Evolutionary conservation across 1,140 invertebrate species (phyloP).

Genomic region (Lucilia cuprina): DNA sequence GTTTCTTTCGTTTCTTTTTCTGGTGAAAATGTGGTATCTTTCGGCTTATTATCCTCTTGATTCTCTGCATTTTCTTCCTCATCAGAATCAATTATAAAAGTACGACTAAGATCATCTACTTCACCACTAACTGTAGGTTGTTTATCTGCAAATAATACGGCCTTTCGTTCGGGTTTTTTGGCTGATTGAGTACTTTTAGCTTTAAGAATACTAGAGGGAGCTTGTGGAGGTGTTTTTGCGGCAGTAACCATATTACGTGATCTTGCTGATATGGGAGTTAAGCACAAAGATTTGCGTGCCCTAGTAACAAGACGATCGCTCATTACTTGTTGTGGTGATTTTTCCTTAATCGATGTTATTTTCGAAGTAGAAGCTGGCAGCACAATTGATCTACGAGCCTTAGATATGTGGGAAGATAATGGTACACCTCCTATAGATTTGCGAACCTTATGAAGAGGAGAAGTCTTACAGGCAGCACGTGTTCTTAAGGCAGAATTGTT

Average conservation of each 20-base stretch:
- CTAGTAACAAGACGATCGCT: constrained; percentile 45
- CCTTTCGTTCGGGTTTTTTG: not conserved
- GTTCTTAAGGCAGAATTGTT: not conserved
- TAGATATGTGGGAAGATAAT: constrained; percentile 37
- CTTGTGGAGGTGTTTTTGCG: not conserved
- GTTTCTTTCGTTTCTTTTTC: not conserved
- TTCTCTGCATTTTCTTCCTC: constrained; percentile 13
- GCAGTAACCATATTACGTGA: not conserved
- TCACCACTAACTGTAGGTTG: not conserved
- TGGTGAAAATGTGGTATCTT: constrained; percentile 24
- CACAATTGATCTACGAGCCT: constrained; percentile 20
- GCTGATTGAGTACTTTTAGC: not conserved
- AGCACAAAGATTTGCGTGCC: constrained; percentile 49
- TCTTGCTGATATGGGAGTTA: constrained; percentile 39
- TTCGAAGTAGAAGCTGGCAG: not conserved
- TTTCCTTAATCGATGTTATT: constrained; percentile 20
- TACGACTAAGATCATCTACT: constrained; percentile 32
- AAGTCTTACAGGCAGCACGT: not conserved
- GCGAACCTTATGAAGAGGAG: constrained; percentile 22
- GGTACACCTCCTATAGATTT: constrained; percentile 31
- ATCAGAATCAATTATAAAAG: constrained; percentile 35
- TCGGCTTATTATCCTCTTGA: not conserved
- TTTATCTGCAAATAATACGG: not conserved
- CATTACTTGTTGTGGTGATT: constrained; percentile 19
- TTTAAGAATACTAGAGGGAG: constrained; percentile 3